Evolutionary conservation across 2,113 vertebrate species (phyloP).

Genomic region (Cinclus mexicanus): DNA sequence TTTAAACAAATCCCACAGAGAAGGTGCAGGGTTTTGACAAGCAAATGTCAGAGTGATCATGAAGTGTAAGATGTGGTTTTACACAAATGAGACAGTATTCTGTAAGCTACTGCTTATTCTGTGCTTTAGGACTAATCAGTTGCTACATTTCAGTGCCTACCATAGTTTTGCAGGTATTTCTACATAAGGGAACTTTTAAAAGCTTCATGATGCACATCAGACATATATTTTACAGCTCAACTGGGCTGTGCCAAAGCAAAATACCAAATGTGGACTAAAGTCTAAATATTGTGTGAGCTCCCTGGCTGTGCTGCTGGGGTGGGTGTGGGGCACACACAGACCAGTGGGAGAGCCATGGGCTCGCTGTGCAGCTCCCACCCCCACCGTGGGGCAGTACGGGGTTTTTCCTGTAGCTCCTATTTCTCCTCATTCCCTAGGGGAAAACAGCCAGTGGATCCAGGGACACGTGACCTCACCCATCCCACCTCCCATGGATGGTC

Average conservation of each 20-base stretch:
- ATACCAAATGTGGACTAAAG: background rate
- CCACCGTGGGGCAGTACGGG: fast-evolving
- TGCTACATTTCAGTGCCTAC: background rate
- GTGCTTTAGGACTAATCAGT: background rate
- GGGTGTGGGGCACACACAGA: background rate
- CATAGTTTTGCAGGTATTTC: background rate
- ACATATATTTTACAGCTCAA: background rate
- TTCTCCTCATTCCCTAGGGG: slow-evolving; percentile 42
- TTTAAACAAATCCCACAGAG: background rate
- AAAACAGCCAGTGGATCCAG: slow-evolving; percentile 47
- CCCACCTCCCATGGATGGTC: slow-evolving; percentile 10
- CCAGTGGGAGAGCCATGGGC: background rate
- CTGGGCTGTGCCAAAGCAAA: background rate
- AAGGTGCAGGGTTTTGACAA: background rate
- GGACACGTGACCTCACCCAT: slow-evolving; percentile 18
- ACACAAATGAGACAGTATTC: background rate
- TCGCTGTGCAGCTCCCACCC: background rate
- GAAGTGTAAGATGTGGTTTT: background rate
- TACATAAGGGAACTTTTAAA: background rate
- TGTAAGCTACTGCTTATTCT: background rate
- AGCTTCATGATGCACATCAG: background rate
- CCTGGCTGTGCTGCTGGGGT: background rate
- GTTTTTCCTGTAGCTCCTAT: slow-evolving; percentile 25
- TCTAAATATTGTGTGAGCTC: background rate
- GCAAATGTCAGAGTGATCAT: background rate